Base-by-base conservation (phyloP, 92 coral and sea anemone species). In the Virgularia gustaviana region DNA sequence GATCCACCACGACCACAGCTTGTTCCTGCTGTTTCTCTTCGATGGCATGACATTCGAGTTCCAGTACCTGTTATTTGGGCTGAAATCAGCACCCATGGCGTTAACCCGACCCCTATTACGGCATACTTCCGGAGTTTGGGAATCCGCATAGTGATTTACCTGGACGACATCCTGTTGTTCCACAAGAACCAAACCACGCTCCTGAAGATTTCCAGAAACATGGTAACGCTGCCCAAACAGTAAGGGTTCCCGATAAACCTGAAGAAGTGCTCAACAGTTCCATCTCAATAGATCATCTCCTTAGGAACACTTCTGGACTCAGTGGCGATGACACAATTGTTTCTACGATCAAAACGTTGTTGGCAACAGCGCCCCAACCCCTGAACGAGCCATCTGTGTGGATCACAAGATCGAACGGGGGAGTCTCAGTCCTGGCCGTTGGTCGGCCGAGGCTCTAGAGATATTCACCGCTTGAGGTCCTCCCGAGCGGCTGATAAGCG, bases 381-480 rank as follows among this genome's bases (percentile, higher is more conserved):
- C 9, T 8, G 11, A 58, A 42, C 0, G 77, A 67, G 12, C 67
- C 77, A 78, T 78, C 77, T 15, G 77, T 70, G 36, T 31, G 28
- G 59, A 78, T 41, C 29, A 32, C 52, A 1, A 71, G 33, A 61
- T 79, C 73, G 74, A 79, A 71, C 0, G 79, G 65, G 79, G 9
- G 36, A 24, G 12, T 27, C 18, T 49, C 71, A 41, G 30, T 71
- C 47, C 32, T 79, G 84, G 9, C 71, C 18, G 42, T 60, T 72
- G 73, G 20, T 45, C n/a, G 13, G 5, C 30, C 42, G 60, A 47
- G 56, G 56, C 7, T 36, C 36, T 16, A 59, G 11, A 12, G 77
- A 75, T 51, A 54, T 31, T 81, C 85, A 81, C 85, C 77, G 75
- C 35, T 23, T 51, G 23, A 81, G 81, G 43, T 81, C 81, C 49